Base-by-base conservation (phyloP, 37 sponge, comb jelly and placozoan species). In the Crambe crambe region DNA sequence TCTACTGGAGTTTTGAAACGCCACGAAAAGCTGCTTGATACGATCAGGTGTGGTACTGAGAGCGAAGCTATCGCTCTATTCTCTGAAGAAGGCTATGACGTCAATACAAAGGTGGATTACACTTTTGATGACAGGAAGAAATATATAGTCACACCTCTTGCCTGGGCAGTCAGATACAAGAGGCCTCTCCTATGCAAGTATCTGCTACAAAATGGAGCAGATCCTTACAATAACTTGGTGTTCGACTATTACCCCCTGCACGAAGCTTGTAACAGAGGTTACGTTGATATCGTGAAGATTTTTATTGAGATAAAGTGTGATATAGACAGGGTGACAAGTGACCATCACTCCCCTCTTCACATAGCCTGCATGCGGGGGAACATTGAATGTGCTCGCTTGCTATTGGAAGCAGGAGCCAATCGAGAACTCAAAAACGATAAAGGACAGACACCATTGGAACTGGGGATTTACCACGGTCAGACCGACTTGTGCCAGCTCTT, bases 171-270 rank as follows among this genome's bases (percentile, higher is more conserved):
- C 1, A 61, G 73, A 39, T 38, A 56, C 42, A 63, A 56, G 58
- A 68, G 56, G 32, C 67, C 74, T 9, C 39, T 41, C 0, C 31
- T 86, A 26, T 80, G 87, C 56, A 71, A 74, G 73, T 86, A 40
- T 29, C 76, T 86, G 0, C 76, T 86, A 35, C 26, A 35, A 20
- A 65, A 80, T 32, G 80, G 80, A 8, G 87, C 87, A 43, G 38
- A 56, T 1, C 80, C 87, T 2, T 86, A 58, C 23, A 60, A 27
- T 22, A 44, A 72, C 70, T 27, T 80, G 76, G 87, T 86, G 15
- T 80, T 73, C 34, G 87, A 86, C 38, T 86, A 86, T 25, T 86
- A 75, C 37, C 87, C 87, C 1, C 81, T 86, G 21, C 87, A 86
- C 34, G 80, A 86, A 56, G 87, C 87, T 1, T 86, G 87, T 26